A percentile compares a stretch with the other conserved stretches of the same genome.
phyloP scores from a whole-genome alignment of 2,113 vertebrate genomes.

The Aegotheles bennettii region DNA sequence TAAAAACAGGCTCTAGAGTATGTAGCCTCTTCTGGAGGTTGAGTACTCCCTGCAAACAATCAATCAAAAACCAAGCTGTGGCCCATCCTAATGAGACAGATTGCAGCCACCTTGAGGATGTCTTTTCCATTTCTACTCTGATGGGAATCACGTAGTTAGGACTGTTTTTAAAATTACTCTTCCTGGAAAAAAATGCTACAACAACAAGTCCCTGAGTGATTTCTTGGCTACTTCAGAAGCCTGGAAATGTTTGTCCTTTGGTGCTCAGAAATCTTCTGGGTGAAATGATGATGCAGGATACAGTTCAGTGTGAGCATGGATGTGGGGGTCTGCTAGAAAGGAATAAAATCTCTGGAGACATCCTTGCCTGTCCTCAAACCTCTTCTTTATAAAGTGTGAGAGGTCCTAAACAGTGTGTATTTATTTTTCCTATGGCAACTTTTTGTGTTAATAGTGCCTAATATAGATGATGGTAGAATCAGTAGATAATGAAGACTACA shows the following conservation, averaged over 20 bases:
- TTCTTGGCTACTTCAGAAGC: not conserved
- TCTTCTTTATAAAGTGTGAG: not conserved
- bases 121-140: not conserved
- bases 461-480: not conserved
- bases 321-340: not conserved
- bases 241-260: not conserved
- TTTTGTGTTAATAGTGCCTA: not conserved
- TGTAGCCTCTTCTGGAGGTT: not conserved
- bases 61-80: not conserved
- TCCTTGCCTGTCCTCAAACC: not conserved
- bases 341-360: not conserved
- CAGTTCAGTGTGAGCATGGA: not conserved
- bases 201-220: not conserved
- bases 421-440: not conserved
- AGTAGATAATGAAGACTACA: not conserved
- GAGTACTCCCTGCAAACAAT: not conserved
- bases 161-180: not conserved
- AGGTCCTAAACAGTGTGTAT: not conserved
- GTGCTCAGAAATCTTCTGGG: not conserved
- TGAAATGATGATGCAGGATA: not conserved
- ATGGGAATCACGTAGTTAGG: not conserved
- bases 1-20: not conserved
- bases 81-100: not conserved
- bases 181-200: not conserved
- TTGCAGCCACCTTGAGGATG: not conserved